Evolutionary conservation across 2,113 vertebrate genomes (phyloP).

Genomic region (Salminus brasiliensis): DNA sequence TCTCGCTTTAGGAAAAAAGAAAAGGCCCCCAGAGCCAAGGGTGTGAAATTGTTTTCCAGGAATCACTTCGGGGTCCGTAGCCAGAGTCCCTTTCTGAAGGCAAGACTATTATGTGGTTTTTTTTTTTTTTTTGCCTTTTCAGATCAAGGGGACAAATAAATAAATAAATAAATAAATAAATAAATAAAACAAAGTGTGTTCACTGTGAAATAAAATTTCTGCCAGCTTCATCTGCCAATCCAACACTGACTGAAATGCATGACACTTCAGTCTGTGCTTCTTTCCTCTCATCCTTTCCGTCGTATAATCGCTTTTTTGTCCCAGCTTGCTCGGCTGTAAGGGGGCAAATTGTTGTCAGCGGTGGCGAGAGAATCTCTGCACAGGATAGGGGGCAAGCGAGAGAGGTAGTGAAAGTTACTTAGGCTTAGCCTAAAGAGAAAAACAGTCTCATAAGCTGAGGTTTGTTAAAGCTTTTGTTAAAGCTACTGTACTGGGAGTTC

Average conservation of each 20-base stretch:
- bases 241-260: conserved; percentile 20
- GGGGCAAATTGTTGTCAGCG: conserved; percentile 73
- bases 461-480: conserved; percentile 10
- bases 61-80: conserved; percentile 33
- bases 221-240: neutral
- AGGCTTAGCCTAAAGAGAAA: conserved; percentile 59
- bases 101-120: neutral
- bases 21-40: conserved; percentile 32
- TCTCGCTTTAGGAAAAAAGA: neutral
- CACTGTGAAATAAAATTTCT: neutral
- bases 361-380: conserved; percentile 65
- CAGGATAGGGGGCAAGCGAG: conserved; percentile 62
- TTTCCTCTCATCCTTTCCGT: conserved; percentile 44
- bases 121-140: neutral
- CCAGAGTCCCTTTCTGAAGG: conserved; percentile 26
- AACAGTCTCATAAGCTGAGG: conserved; percentile 23
- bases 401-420: conserved; percentile 28
- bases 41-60: conserved; percentile 45
- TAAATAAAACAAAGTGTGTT: neutral
- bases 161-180: neutral
- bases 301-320: conserved; percentile 40
- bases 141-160: too few species aligned
- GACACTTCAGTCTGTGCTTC: neutral
- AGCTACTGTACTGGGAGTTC: conserved; percentile 19
- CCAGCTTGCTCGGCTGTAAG: conserved; percentile 58